Base-by-base conservation (phyloP, 92 coral and sea anemone genomes). In the Desmophyllum pertusum region DNA sequence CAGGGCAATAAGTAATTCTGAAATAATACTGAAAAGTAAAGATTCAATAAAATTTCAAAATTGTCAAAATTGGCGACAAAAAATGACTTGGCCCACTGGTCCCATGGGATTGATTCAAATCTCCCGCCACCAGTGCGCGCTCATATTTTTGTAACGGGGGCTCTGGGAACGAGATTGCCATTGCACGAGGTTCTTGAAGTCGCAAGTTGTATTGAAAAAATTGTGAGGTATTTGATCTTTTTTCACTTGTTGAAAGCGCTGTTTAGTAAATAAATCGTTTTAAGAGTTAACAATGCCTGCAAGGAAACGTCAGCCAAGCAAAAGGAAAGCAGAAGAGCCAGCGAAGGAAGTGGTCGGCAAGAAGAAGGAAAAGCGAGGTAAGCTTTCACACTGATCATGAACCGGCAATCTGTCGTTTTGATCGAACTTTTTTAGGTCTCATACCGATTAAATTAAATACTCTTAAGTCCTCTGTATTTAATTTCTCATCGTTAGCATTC, bases 261-360 rank as follows among this genome's bases (percentile, higher is more conserved):
- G 42, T 48, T 37, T 33, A n/a, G 50, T 50, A 36, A n/a, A 23
- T 21, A 27, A 13, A 29, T 48, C 18, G 41, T 63, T 78, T 40
- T 42, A 50, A 6, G 7, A 48, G n/a, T 13, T 30, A 45, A 81
- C 9, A 33, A 93, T 93, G 97, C 94, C 97, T 45, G 71, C 95
- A 70, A 77, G 94, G 81, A 93, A 93, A 86, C 94, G 97, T 64
- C 95, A 85, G 73, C 52, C 94, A 29, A 63, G 88, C 36, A 93
- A 93, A 85, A 79, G 92, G 65, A 93, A 93, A 84, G 94, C 83
- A 39, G 89, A 84, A 14, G 78, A 64, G 21, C 63, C 90, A 17
- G 73, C 50, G 31, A 77, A 80, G 3, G 91, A 83, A 63, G 85
- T 70, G 23, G 88, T 74, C 37, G 89, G 79, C 14, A 90, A 86